phyloP scores from a whole-genome alignment of 2,888 invertebrate genomes.

The Trissolcus japonicus region DNA sequence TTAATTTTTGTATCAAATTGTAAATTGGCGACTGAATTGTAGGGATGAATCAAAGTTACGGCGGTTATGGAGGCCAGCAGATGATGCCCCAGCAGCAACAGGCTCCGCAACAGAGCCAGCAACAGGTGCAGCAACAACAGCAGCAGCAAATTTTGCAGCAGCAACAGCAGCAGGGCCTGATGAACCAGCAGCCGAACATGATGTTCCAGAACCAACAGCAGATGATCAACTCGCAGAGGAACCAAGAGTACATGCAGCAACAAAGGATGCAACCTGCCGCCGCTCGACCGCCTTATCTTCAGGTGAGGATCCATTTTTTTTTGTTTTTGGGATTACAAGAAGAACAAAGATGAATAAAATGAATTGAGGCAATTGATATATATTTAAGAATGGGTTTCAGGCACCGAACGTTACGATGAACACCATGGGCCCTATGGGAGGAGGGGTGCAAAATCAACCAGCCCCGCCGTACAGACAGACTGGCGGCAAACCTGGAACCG shows the following conservation, averaged over 20 bases:
- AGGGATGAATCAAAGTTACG: slow-evolving; percentile 82
- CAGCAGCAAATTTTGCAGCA: slow-evolving; percentile 67
- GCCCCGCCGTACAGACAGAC: slow-evolving; percentile 87
- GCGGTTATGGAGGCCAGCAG: slow-evolving; percentile 79
- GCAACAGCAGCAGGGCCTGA: slow-evolving; percentile 73
- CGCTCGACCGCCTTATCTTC: slow-evolving; percentile 83
- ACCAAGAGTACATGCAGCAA: slow-evolving; percentile 79
- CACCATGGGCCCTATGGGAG: slow-evolving; percentile 80
- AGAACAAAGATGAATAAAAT: not conserved
- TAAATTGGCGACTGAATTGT: not conserved
- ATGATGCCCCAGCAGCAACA: slow-evolving; percentile 72
- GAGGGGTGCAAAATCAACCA: slow-evolving; percentile 79
- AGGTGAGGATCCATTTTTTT: slow-evolving; percentile 73
- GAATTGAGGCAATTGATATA: not conserved
- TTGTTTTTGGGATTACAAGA: not conserved
- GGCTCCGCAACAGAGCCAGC: slow-evolving; percentile 63
- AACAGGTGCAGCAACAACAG: slow-evolving; percentile 66
- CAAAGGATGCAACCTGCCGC: slow-evolving; percentile 79
- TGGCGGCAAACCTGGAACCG: slow-evolving; percentile 73
- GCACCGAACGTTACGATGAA: slow-evolving; percentile 93
- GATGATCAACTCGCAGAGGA: slow-evolving; percentile 80
- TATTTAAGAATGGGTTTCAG: slow-evolving; percentile 67
- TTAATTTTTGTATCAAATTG: not conserved
- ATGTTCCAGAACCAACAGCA: slow-evolving; percentile 77
- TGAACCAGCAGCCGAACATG: slow-evolving; percentile 70